Evolutionary conservation across 2,888 invertebrate species (phyloP).

Genomic region (Protonemura montana): DNA sequence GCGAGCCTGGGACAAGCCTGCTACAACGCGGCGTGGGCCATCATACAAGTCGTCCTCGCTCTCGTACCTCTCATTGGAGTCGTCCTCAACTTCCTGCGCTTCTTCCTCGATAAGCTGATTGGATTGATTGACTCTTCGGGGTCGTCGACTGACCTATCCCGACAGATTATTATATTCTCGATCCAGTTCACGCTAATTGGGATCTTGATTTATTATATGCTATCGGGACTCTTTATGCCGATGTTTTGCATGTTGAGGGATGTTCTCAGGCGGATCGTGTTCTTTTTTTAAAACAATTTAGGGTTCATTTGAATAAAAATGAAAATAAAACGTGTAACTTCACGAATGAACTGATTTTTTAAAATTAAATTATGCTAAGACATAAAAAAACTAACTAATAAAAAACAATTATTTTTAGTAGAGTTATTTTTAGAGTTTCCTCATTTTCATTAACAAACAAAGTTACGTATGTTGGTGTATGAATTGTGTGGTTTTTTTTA

Average conservation of each 20-base stretch:
- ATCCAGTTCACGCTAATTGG: not conserved
- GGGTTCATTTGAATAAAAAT: too few relatives aligned
- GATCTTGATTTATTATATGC: not conserved
- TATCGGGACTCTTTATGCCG: not conserved
- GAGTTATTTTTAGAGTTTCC: too few relatives aligned
- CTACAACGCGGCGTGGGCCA: not conserved
- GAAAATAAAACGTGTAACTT: too few relatives aligned
- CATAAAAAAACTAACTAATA: too few relatives aligned
- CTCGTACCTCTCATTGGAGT: not conserved
- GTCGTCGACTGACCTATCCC: not conserved
- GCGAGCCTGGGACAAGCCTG: not conserved
- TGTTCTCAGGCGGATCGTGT: not conserved
- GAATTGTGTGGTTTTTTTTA: too few relatives aligned
- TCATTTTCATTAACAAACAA: too few relatives aligned
- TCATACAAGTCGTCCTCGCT: not conserved
- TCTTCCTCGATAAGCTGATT: conserved; percentile 22
- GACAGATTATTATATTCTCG: not conserved
- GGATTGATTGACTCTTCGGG: not conserved
- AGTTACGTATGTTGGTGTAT: too few relatives aligned
- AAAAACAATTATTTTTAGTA: too few relatives aligned
- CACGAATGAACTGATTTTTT: too few relatives aligned
- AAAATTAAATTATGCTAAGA: too few relatives aligned
- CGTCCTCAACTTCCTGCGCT: not conserved
- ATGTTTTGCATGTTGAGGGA: not conserved
- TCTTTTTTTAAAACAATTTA: not conserved